Evolutionary conservation across 1,140 invertebrate genomes (phyloP).

Genomic region (Colletes gigas): DNA sequence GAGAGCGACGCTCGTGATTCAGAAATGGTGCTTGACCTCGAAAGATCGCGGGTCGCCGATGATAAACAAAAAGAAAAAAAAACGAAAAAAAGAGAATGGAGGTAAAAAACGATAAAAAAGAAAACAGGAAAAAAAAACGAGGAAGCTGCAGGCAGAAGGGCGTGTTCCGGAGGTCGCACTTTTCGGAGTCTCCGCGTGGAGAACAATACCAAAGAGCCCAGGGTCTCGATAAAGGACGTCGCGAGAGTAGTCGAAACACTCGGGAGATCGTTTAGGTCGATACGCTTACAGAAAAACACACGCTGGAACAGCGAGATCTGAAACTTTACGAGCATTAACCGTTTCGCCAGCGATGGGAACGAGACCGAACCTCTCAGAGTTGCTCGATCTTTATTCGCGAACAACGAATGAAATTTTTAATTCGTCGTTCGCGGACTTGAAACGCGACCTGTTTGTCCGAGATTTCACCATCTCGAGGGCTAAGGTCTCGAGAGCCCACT

Average conservation of each 20-base stretch:
- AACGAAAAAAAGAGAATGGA: conserved; percentile 8
- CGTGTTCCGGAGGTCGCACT: conserved; percentile 44
- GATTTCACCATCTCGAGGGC: too few relatives aligned
- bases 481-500: too few relatives aligned
- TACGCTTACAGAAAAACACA: conserved; percentile 2
- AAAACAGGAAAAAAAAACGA: not conserved
- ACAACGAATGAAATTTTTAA: too few relatives aligned
- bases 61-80: conserved; percentile 4
- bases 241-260: conserved; percentile 22
- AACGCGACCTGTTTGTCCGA: too few relatives aligned
- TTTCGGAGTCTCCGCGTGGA: conserved; percentile 66
- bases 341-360: conserved; percentile 9
- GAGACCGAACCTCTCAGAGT: not conserved
- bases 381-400: too few relatives aligned
- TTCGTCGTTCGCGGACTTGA: too few relatives aligned
- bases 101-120: conserved; percentile 1
- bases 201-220: conserved; percentile 78
- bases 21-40: conserved; percentile 59
- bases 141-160: conserved; percentile 22
- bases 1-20: conserved; percentile 56
- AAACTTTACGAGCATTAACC: not conserved
- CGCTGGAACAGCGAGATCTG: not conserved
- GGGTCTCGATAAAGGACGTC: conserved; percentile 68
- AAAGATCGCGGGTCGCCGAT: conserved; percentile 32
- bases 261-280: conserved; percentile 40